Evolutionary conservation across 1,140 invertebrate genomes (phyloP), one percentile per base, ranked within the genome.

Genomic region (Lasioglossum albipes): DNA sequence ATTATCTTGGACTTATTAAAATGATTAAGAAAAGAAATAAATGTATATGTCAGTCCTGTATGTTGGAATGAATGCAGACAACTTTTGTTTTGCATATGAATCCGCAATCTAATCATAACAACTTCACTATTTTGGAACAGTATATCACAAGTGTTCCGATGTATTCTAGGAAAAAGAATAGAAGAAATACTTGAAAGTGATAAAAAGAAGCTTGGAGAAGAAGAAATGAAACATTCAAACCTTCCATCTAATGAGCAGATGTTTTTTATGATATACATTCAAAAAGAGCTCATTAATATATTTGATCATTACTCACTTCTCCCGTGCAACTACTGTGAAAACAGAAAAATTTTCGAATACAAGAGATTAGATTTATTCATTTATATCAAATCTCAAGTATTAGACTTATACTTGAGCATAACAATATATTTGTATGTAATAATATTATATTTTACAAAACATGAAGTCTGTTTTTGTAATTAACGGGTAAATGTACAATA

Each of bases 131-230:
- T 45, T 61, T 75, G 59, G 31, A 7, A 59, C 22, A 41, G 45
- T n/a, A 16, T 69, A 54, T 54, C n/a, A 9, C 31, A 64, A 81
- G 57, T 79, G 42, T 27, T 54, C 2, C 22, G 72, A 20, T 27
- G 54, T 57, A 13, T 85, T 85, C 4, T 41, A 86, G 85, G 7
- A 80, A 78, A 54, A 49, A 49, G 36, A 27, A 36, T 7, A 13
- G 49, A 13, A 42, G 36, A 74, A 69, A 4, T 59, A 54, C 6
- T 52, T 62, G 36, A 13, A 84, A 31, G 22, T 80, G 49, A 81
- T 49, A 54, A 65, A 54, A n/a, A 1, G 52, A 27, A 4, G 36
- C 36, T 36, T 36, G 36, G 36, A 36, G 36, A 36, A 36, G 36
- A 36, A 36, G 5, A 36, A 36, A 3, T 36, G 5, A 5, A 36